These are phyloP conservation scores for Lepidurus couesii DNA, from an alignment of 1,140 invertebrate species.

Conservation along the genomic window DNA sequence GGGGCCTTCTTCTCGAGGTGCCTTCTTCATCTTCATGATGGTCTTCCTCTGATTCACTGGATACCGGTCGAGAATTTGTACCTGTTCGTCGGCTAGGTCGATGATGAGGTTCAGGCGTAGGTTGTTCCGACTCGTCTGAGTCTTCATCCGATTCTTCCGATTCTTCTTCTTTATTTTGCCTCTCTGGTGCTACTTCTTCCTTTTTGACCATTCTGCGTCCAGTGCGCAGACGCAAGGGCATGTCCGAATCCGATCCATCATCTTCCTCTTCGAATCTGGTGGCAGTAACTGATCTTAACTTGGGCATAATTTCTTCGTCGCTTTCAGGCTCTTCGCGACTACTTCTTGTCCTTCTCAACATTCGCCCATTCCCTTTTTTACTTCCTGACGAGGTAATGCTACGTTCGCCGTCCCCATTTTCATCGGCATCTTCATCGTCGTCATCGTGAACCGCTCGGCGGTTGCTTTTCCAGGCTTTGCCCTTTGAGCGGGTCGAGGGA, in stretches of 20 bases:
- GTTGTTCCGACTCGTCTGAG: neutral
- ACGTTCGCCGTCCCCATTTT: conserved; percentile 44
- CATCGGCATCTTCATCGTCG: conserved; percentile 44
- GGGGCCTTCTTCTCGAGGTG: neutral
- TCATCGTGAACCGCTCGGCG: conserved; percentile 36
- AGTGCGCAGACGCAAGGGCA: neutral
- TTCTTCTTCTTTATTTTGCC: neutral
- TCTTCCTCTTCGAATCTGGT: neutral
- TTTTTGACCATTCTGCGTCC: neutral
- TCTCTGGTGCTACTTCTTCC: neutral
- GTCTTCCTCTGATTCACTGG: neutral
- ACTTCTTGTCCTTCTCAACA: conserved; percentile 35
- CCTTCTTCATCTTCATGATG: conserved; percentile 25
- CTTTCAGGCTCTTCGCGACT: conserved; percentile 7
- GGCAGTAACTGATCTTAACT: neutral
- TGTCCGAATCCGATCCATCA: neutral
- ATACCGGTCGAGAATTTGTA: neutral
- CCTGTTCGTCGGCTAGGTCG: neutral
- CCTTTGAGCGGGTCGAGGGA: neutral
- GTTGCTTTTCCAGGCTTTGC: conserved; percentile 8
- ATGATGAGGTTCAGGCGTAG: neutral
- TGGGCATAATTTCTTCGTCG: neutral
- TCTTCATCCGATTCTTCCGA: neutral
- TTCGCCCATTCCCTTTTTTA: conserved; percentile 41
- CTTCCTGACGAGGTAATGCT: conserved; percentile 42